phyloP scores from a whole-genome alignment of 2,888 invertebrate species.

The Anodontia alba region DNA sequence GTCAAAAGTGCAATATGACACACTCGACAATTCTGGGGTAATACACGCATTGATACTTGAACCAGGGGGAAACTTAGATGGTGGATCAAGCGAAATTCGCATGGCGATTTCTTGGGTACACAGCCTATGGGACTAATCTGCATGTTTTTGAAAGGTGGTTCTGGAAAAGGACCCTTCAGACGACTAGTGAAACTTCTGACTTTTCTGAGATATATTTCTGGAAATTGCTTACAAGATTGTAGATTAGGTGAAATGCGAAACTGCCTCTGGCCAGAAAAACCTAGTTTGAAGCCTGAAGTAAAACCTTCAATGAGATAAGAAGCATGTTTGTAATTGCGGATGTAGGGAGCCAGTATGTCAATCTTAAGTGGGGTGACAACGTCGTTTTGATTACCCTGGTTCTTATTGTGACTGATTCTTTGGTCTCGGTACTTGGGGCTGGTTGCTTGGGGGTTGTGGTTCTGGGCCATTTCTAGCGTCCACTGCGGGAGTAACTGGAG shows the following conservation, averaged over 20 bases:
- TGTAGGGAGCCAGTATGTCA: background rate
- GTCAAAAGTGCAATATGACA: constrained; percentile 35
- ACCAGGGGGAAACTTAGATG: constrained; percentile 27
- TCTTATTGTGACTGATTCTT: background rate
- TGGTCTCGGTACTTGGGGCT: background rate
- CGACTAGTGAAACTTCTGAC: background rate
- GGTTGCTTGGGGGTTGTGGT: background rate
- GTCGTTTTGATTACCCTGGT: background rate
- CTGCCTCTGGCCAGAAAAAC: constrained; percentile 7
- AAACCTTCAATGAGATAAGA: constrained; percentile 25
- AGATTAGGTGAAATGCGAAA: constrained; percentile 9
- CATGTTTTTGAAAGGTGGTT: constrained; percentile 6
- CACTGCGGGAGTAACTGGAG: background rate
- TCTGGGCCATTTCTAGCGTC: constrained; percentile 6
- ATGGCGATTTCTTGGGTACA: constrained; percentile 24
- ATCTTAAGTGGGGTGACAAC: constrained; percentile 1
- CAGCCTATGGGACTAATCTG: constrained; percentile 7
- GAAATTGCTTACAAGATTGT: constrained; percentile 18
- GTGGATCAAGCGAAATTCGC: constrained; percentile 24
- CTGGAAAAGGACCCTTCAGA: constrained; percentile 26
- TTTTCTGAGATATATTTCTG: background rate
- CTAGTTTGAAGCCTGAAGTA: constrained; percentile 19
- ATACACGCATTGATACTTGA: background rate
- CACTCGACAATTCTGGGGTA: background rate
- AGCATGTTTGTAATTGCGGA: background rate